Evolutionary conservation across 2,113 vertebrate species (phyloP), one percentile per base, ranked within the genome.

Genomic region (Myocastor coypus): DNA sequence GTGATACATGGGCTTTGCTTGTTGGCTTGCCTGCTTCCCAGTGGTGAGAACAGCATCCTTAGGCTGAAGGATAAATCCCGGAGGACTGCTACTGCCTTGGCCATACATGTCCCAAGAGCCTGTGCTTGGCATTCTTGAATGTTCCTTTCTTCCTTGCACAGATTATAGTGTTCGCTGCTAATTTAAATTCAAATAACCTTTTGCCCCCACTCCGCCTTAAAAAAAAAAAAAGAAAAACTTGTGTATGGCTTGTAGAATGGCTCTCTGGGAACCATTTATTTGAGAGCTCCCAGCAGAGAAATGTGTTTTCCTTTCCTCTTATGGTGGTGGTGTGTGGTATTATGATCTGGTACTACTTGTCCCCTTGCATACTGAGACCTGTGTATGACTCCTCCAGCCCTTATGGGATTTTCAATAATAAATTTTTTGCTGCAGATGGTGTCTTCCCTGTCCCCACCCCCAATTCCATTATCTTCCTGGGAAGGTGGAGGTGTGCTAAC

Each of bases 171-270:
- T 97, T 97, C 80, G 78, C 59, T 94, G 77, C 83, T 97, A 95
- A 95, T 97, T 97, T 97, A 97, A 96, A 97, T 97, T 97, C 89
- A 96, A 93, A 92, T 97, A 97, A 97, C 89, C 91, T 97, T 87
- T 96, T 13, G 0, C 71, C 55, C 71, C 34, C 34, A 92, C 88
- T 91, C 91, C 0, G n/a, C 89, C 83, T 86, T 73, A 46, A 68
- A 69, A 94, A 90, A 94, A 85, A 89, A 87, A 89, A 46, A 46
- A 46, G 8, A 46, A 46, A 81, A 14, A 46, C 55, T 64, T 93
- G 59, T 94, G 89, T 93, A 83, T 98, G 96, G 81, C 69, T 95
- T 75, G 92, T 82, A 93, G 84, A 97, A 85, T 97, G 73, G 52
- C 92, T 94, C 81, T 85, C 96, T 75, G 71, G 94, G 89, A 94